Percentiles rank a stretch among this genome's conserved stretches.
Conservation (phyloP, 2,888 invertebrate species). For the Pseudococcus viburni region DNA sequence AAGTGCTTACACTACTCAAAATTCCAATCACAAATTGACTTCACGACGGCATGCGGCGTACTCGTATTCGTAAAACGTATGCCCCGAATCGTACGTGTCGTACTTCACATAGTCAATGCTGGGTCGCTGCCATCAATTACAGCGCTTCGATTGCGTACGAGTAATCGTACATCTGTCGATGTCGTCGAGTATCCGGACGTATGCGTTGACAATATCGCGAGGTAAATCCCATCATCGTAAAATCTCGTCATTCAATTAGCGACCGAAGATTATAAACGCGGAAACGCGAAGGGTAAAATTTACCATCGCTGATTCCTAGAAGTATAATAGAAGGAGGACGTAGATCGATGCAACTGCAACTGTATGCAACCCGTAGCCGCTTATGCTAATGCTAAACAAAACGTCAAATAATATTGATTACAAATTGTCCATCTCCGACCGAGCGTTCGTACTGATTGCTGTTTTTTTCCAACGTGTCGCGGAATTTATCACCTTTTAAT, state of each 20-base stretch:
- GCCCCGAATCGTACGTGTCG: background rate
- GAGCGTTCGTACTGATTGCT: slow-evolving; percentile 10
- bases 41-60: background rate
- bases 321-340: background rate
- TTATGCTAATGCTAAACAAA: slow-evolving; percentile 1
- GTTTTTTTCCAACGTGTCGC: slow-evolving; percentile 24
- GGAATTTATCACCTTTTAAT: slow-evolving; percentile 54
- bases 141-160: slow-evolving; percentile 19
- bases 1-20: background rate
- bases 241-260: slow-evolving; percentile 20
- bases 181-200: no score
- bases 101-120: background rate
- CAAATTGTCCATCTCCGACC: slow-evolving; percentile 37
- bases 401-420: slow-evolving; percentile 47
- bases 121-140: background rate
- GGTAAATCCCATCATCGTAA: background rate
- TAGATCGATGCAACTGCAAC: background rate
- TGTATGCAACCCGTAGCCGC: background rate
- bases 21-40: slow-evolving; percentile 27
- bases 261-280: background rate
- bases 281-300: background rate
- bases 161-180: background rate
- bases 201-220: slow-evolving; percentile 12
- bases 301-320: slow-evolving; percentile 3
- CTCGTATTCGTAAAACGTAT: background rate